Evolutionary conservation across 37 sponge, comb jelly and placozoan species (phyloP).

Genomic region (Halichondria panicea): DNA sequence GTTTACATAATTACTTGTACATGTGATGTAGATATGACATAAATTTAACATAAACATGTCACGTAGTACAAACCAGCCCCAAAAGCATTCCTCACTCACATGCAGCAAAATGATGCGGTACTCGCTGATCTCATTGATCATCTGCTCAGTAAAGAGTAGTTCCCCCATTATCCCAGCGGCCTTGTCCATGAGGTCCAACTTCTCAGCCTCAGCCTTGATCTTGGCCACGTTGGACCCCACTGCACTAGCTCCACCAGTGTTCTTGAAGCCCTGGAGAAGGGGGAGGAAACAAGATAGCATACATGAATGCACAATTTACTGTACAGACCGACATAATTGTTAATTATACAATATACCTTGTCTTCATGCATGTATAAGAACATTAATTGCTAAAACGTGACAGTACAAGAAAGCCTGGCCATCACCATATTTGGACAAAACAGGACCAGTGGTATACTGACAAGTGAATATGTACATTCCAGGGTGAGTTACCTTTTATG

Average conservation of each 20-base stretch:
- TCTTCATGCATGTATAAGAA: no score
- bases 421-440: no score
- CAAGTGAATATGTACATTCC: no score
- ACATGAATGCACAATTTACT: neutral
- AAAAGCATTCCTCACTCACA: conserved; percentile 52
- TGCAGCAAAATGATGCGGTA: conserved; percentile 85
- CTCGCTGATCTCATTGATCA: conserved; percentile 82
- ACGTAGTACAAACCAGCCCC: neutral
- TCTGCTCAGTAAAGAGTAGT: conserved; percentile 76
- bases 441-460: no score
- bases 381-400: no score
- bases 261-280: conserved; percentile 48
- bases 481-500: no score
- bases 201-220: conserved; percentile 90
- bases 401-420: no score
- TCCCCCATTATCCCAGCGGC: conserved; percentile 93
- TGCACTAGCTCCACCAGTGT: conserved; percentile 44
- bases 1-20: no score
- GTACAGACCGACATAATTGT: no score
- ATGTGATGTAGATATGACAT: no score
- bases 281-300: no score
- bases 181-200: conserved; percentile 93
- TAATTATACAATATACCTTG: no score
- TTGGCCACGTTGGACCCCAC: conserved; percentile 43
- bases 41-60: neutral